phyloP scores from a whole-genome alignment of 1,140 invertebrate species.

The Lepidostoma basale region DNA sequence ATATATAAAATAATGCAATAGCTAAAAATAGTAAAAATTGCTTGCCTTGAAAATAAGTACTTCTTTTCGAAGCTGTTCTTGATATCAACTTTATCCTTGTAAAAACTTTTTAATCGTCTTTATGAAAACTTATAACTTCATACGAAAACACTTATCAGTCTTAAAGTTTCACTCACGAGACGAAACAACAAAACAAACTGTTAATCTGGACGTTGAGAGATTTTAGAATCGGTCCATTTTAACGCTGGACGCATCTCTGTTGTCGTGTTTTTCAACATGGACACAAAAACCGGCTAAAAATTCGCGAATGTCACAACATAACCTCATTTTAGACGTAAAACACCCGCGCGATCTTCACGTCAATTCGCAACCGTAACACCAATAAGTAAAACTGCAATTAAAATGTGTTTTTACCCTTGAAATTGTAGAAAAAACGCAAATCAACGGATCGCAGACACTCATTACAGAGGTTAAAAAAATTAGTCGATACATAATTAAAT shows the following conservation, averaged over 20 bases:
- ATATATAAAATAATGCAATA: too few relatives aligned
- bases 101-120: too few relatives aligned
- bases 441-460: constrained; percentile 32
- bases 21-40: too few relatives aligned
- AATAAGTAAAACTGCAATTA: background rate
- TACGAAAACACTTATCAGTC: background rate
- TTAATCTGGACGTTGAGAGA: background rate
- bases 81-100: too few relatives aligned
- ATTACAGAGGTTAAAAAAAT: constrained; percentile 56
- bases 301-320: constrained; percentile 39
- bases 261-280: constrained; percentile 14
- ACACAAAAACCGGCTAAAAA: background rate
- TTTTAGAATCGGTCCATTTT: background rate
- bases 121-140: background rate
- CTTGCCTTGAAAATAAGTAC: too few relatives aligned
- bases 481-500: constrained; percentile 63
- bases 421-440: background rate
- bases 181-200: background rate
- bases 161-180: background rate
- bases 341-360: constrained; percentile 17
- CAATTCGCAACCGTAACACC: background rate
- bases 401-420: background rate
- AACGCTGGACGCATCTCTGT: background rate
- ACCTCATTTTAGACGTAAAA: constrained; percentile 20
- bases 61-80: too few relatives aligned